Percentiles rank a stretch among this genome's conserved stretches.
Evolutionary conservation across 2,113 vertebrate species (phyloP).

Genomic region (Entelurus aequoreus): DNA sequence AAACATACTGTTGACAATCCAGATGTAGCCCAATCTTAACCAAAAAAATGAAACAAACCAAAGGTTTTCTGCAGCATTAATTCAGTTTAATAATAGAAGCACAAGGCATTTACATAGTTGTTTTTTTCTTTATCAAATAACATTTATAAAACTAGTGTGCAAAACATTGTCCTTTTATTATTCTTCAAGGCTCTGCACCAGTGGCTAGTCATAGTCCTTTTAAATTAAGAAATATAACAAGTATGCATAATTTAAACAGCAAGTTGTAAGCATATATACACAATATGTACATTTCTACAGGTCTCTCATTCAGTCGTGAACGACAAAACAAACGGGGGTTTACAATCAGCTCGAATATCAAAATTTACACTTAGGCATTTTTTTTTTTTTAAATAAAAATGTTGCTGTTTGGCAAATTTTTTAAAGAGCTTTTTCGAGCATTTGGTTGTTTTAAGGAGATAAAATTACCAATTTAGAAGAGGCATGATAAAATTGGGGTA

Average conservation of each 20-base stretch:
- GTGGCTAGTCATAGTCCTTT: constrained; percentile 74
- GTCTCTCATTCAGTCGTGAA: constrained; percentile 62
- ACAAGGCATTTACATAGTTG: constrained; percentile 70
- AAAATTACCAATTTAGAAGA: constrained; percentile 39
- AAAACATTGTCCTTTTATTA: constrained; percentile 83
- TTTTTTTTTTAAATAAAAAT: constrained; percentile 37
- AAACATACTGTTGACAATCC: background rate
- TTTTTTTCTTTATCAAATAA: constrained; percentile 72
- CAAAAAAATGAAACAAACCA: constrained; percentile 78
- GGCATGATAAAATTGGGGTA: constrained; percentile 48
- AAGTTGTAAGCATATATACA: constrained; percentile 70
- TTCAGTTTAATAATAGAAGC: constrained; percentile 92
- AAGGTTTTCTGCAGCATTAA: constrained; percentile 82
- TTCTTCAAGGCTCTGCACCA: constrained; percentile 76
- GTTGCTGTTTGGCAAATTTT: constrained; percentile 50
- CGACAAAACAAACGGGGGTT: constrained; percentile 52
- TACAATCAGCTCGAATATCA: constrained; percentile 63
- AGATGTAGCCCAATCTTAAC: constrained; percentile 3
- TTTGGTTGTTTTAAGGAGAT: constrained; percentile 51
- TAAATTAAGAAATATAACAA: constrained; percentile 78
- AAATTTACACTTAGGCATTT: constrained; percentile 47
- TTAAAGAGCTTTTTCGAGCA: constrained; percentile 46
- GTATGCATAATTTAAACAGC: constrained; percentile 77
- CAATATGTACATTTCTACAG: constrained; percentile 72
- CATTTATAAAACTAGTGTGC: constrained; percentile 86